Evolutionary conservation across 2,113 vertebrate genomes (phyloP).

Genomic region (Leptosomus discolor): DNA sequence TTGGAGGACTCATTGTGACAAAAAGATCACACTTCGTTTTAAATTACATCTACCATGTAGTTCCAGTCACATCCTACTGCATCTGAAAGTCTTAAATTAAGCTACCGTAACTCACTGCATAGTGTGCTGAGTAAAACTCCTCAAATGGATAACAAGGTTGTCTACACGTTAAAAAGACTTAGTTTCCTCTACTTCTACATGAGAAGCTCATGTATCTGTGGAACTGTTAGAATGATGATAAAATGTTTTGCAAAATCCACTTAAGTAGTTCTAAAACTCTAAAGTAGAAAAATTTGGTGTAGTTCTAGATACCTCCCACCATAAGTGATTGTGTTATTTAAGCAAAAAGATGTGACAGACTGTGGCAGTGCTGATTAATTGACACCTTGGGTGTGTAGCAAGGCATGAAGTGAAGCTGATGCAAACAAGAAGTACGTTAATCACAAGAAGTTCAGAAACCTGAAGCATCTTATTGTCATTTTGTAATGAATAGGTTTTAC

Average conservation of each 20-base stretch:
- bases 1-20: neutral
- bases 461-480: neutral
- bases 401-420: conserved; percentile 4
- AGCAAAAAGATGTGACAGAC: neutral
- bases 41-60: neutral
- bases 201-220: neutral
- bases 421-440: conserved; percentile 20
- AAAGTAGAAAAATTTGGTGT: neutral
- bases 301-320: neutral
- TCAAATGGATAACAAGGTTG: neutral
- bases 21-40: neutral
- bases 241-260: neutral
- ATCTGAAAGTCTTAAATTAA: neutral
- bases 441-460: neutral
- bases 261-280: neutral
- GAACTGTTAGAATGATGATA: neutral
- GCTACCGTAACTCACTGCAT: neutral
- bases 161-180: neutral
- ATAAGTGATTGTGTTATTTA: neutral
- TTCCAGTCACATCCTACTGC: neutral
- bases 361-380: conserved; percentile 25
- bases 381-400: neutral
- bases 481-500: neutral
- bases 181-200: neutral
- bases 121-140: neutral